Conservation (phyloP, 1,140 invertebrate species). For the Aphelinus certus region DNA sequence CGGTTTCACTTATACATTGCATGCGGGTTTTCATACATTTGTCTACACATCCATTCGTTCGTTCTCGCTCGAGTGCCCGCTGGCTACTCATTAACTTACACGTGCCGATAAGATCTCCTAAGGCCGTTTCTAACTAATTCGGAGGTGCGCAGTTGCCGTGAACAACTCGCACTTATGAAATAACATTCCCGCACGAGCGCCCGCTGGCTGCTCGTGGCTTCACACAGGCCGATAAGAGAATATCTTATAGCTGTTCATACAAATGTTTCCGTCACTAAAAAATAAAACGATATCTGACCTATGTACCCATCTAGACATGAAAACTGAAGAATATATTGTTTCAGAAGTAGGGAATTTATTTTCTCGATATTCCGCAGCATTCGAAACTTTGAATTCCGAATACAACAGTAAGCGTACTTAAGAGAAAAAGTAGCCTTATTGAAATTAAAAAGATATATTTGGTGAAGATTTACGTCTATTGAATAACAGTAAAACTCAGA, state of each 20-base stretch:
- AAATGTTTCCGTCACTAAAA: not conserved
- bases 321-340: not conserved
- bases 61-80: no score
- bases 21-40: no score
- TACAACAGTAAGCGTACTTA: not conserved
- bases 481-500: conserved; percentile 18
- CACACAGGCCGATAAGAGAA: no score
- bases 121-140: no score
- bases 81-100: no score
- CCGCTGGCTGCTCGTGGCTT: no score
- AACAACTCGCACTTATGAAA: no score
- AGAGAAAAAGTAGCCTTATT: not conserved
- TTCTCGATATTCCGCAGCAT: not conserved
- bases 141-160: no score
- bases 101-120: no score
- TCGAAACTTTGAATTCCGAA: not conserved
- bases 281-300: not conserved
- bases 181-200: no score
- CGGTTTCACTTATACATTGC: no score
- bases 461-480: conserved; percentile 28
- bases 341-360: not conserved
- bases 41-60: no score
- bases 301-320: not conserved
- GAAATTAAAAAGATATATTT: conserved; percentile 4
- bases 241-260: not conserved